Conservation (phyloP, 2,113 vertebrate species). For the Thalassoma bifasciatum region DNA sequence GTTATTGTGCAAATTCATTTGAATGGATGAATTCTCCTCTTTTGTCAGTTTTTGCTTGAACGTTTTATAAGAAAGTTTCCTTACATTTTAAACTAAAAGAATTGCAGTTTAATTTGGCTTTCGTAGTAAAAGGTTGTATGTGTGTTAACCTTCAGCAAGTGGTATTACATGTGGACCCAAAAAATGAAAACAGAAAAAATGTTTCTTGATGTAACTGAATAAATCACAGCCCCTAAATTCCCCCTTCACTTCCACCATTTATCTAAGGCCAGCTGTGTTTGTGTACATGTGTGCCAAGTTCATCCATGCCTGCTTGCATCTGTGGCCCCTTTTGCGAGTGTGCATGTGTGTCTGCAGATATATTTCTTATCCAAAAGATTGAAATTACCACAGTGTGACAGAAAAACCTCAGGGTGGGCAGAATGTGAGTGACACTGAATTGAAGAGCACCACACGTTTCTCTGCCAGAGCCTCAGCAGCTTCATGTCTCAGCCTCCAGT, state of each 20-base stretch:
- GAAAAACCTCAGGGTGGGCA: conserved; percentile 46
- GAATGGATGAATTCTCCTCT: background rate
- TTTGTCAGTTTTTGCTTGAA: background rate
- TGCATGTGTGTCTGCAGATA: conserved; percentile 18
- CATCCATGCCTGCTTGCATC: conserved; percentile 31
- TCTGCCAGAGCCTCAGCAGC: conserved; percentile 25
- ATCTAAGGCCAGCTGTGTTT: conserved; percentile 35
- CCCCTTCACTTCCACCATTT: conserved; percentile 9
- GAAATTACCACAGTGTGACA: conserved; percentile 52
- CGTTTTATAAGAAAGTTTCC: too few relatives aligned
- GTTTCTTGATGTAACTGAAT: conserved; percentile 12
- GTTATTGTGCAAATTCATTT: background rate
- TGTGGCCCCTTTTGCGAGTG: conserved; percentile 17
- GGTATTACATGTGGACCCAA: conserved; percentile 8
- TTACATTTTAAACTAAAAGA: background rate
- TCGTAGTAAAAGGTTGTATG: conserved; percentile 1
- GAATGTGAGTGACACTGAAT: conserved; percentile 5
- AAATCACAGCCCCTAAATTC: conserved; percentile 1
- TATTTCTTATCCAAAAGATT: conserved; percentile 47
- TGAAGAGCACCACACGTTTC: conserved; percentile 4
- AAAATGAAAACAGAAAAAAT: background rate
- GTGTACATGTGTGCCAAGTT: conserved; percentile 17
- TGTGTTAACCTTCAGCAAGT: background rate
- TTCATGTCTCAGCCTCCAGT: conserved; percentile 42
- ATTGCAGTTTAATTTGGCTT: conserved; percentile 9